A percentile compares a stretch with the other conserved stretches of the same genome.
phyloP scores from a whole-genome alignment of 2,797 vertebrate genomes.

The Amblyopsis hoosieri region DNA sequence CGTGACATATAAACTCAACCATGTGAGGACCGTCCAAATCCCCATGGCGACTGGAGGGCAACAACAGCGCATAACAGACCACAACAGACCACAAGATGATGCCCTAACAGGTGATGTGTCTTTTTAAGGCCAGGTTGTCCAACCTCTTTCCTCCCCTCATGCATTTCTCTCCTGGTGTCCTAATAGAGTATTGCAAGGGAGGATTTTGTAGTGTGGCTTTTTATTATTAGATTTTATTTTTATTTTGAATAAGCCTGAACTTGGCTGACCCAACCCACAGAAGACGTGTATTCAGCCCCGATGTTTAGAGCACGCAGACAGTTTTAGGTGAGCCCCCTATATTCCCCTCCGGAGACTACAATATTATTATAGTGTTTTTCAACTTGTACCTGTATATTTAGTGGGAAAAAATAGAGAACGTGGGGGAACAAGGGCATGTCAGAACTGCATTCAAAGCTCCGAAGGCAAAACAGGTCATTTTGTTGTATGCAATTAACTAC shows the following conservation, averaged over 20 bases:
- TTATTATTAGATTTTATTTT: not conserved
- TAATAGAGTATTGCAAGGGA: slow-evolving; percentile 26
- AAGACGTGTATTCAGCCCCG: slow-evolving; percentile 48
- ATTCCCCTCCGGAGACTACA: slow-evolving; percentile 36
- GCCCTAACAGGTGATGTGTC: slow-evolving; percentile 24
- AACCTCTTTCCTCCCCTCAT: slow-evolving; percentile 9
- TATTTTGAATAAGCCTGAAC: slow-evolving; percentile 35
- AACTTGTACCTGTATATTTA: slow-evolving; percentile 30
- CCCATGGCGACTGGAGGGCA: slow-evolving; percentile 50
- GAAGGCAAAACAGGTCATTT: slow-evolving; percentile 46
- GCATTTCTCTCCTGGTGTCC: slow-evolving; percentile 35
- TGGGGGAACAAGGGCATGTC: slow-evolving; percentile 41
- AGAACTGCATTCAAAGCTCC: slow-evolving; percentile 40
- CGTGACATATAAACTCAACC: slow-evolving; percentile 61
- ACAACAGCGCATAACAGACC: slow-evolving; percentile 31
- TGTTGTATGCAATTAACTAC: slow-evolving; percentile 22
- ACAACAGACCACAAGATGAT: slow-evolving; percentile 22
- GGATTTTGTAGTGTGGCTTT: slow-evolving; percentile 9
- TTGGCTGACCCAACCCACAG: slow-evolving; percentile 41
- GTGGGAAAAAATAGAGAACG: slow-evolving; percentile 19
- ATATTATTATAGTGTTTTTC: slow-evolving; percentile 22
- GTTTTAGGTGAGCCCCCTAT: slow-evolving; percentile 48
- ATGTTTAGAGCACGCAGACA: slow-evolving; percentile 34
- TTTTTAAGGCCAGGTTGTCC: slow-evolving; percentile 34
- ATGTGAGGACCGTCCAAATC: slow-evolving; percentile 54